phyloP scores from a whole-genome alignment of 2,888 invertebrate genomes.

The Entomobrya multifasciata region DNA sequence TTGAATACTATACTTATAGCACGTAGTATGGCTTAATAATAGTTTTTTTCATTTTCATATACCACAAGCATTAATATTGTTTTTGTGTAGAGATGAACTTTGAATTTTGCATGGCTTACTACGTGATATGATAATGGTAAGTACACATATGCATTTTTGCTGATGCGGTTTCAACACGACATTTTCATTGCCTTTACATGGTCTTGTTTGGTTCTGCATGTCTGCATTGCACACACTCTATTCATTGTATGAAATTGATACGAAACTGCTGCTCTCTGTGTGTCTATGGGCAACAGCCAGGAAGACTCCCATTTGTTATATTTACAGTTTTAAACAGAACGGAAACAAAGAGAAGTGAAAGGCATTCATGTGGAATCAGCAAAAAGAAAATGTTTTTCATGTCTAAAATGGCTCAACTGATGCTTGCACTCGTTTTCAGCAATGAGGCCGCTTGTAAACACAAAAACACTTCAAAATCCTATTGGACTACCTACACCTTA shows the following conservation, averaged over 20 bases:
- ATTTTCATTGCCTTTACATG: neutral
- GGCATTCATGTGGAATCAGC: conserved; percentile 48
- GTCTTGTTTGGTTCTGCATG: neutral
- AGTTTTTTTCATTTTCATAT: too few relatives aligned
- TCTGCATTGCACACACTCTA: neutral
- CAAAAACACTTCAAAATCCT: neutral
- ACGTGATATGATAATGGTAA: neutral
- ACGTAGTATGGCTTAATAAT: too few relatives aligned
- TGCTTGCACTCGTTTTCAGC: neutral
- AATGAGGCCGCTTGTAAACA: neutral
- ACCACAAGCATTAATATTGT: too few relatives aligned
- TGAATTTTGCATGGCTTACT: too few relatives aligned
- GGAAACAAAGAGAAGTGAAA: conserved; percentile 15
- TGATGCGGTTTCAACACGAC: conserved; percentile 26
- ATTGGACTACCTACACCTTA: neutral
- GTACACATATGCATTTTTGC: neutral
- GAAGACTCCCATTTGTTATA: neutral
- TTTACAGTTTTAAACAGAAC: neutral
- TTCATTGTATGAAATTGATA: neutral
- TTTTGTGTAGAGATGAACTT: too few relatives aligned
- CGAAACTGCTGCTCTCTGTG: neutral
- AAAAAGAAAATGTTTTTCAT: conserved; percentile 19
- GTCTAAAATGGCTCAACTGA: neutral
- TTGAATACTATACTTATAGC: neutral
- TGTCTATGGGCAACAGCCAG: too few relatives aligned